Conservation (phyloP, 2,888 invertebrate species). For the Rambutsinella grinnellia region DNA sequence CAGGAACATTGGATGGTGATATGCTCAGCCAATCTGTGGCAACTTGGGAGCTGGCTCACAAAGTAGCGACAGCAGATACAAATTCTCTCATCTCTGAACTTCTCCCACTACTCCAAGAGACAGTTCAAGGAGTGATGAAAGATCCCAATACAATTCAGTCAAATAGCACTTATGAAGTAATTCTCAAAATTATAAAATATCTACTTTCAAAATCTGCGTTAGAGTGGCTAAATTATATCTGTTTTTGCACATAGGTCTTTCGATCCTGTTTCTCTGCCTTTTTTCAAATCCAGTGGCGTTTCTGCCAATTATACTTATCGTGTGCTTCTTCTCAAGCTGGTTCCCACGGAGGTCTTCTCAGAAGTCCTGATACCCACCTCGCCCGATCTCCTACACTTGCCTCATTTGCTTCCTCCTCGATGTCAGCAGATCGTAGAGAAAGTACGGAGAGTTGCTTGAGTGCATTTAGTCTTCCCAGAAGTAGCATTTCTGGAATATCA, state of each 20-base stretch:
- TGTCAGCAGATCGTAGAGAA: slow-evolving; percentile 63
- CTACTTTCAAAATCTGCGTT: neutral
- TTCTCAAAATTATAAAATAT: neutral
- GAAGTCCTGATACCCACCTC: slow-evolving; percentile 62
- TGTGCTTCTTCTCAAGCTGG: slow-evolving; percentile 63
- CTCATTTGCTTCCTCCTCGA: slow-evolving; percentile 62
- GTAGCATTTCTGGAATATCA: slow-evolving; percentile 65
- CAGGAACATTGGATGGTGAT: slow-evolving; percentile 63
- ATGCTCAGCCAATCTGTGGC: slow-evolving; percentile 64
- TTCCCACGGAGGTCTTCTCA: slow-evolving; percentile 56
- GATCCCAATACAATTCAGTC: slow-evolving; percentile 63
- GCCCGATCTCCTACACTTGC: slow-evolving; percentile 64
- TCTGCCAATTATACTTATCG: slow-evolving; percentile 64
- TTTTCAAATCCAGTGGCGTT: slow-evolving; percentile 67
- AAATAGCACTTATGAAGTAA: slow-evolving; percentile 64
- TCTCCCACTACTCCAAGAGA: slow-evolving; percentile 65
- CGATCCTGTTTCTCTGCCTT: slow-evolving; percentile 66
- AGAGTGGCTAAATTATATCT: too few relatives aligned
- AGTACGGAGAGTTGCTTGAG: slow-evolving; percentile 66
- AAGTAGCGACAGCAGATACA: slow-evolving; percentile 63
- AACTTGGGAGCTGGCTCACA: slow-evolving; percentile 66
- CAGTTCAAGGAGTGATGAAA: slow-evolving; percentile 66
- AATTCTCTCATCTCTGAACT: slow-evolving; percentile 66
- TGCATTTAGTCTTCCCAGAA: slow-evolving; percentile 63
- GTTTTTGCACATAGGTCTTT: slow-evolving; percentile 61